Evolutionary conservation across 2,888 invertebrate genomes (phyloP).

Genomic region (Himalopsyche anomala): DNA sequence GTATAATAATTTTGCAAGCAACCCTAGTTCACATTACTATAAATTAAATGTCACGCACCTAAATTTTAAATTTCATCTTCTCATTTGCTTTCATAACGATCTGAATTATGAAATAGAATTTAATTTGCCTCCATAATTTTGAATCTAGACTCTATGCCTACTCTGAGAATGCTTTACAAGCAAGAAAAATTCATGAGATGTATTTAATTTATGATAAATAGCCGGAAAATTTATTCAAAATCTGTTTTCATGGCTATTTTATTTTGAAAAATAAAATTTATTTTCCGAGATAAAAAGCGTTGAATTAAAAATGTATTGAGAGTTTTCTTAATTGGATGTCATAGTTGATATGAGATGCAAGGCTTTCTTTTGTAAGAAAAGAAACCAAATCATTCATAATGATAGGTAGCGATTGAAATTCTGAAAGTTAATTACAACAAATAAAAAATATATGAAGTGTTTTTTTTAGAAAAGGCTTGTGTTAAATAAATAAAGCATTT

Average conservation of each 20-base stretch:
- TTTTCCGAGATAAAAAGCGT: background rate
- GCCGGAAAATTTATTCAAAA: background rate
- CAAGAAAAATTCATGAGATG: conserved; percentile 14
- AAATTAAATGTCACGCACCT: no score
- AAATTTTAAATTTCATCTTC: no score
- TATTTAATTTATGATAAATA: conserved; percentile 27
- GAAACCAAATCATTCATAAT: no score
- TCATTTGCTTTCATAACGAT: no score
- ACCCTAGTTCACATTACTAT: background rate
- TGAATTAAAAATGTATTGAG: background rate
- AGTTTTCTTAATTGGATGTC: background rate
- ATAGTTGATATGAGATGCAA: no score
- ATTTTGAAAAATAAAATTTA: background rate
- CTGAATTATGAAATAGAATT: conserved; percentile 1
- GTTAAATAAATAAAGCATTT: no score
- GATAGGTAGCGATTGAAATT: no score
- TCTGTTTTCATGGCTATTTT: background rate
- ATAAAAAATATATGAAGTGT: no score
- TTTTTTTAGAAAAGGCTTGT: no score
- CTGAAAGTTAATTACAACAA: no score
- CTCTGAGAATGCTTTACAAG: background rate
- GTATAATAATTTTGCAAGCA: no score
- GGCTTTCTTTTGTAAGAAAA: no score
- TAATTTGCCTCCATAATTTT: background rate
- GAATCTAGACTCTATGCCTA: background rate